Base-by-base conservation (phyloP, 2,888 invertebrate species). In the Mongoloraphidia duomilia region DNA sequence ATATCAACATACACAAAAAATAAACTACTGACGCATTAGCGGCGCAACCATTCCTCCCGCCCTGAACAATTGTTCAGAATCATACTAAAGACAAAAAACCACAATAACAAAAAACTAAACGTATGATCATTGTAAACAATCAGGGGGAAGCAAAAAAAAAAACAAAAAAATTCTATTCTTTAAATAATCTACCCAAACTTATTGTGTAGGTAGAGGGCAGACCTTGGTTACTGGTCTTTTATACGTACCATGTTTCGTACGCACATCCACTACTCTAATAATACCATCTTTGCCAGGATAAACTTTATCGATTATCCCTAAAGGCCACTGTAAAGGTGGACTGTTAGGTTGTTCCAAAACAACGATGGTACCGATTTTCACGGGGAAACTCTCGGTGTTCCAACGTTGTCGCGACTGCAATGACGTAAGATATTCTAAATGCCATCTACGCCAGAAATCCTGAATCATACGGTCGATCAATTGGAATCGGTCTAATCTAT, bases 221-320 rank as follows among this genome's bases (percentile, higher is more conserved):
- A 52, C 42, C 26, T 49, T 45, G 17, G 37, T 38, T 9, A 44
- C 41, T 9, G 53, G 53, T 26, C 53, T 47, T 40, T 50, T 49
- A 42, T 50, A 50, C 12, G 33, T 34, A 13, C 49, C 50, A 5
- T 13, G 5, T 11, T 44, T 13, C 8, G 50, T 51, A 37, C 41
- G 39, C 13, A 54, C 34, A 10, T 36, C 26, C 2, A 44, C 54
- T 14, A 53, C 51, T 10, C 54, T 13, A 13, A 11, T 14, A 11
- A 54, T 44, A 9, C 53, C 48, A 40, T 51, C 51, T 1, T n/a
- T 9, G 8, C 54, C 54, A 17, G 53, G 54, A 34, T 42, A 36
- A 4, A 44, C 34, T 13, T 44, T 17, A 8, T 44, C 44, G 2
- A 44, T 44, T 34, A 44, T 11, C 2, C 44, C 44, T 9, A 44